Conservation (phyloP, 2,888 invertebrate genomes). For the Chydorus sphaericus region DNA sequence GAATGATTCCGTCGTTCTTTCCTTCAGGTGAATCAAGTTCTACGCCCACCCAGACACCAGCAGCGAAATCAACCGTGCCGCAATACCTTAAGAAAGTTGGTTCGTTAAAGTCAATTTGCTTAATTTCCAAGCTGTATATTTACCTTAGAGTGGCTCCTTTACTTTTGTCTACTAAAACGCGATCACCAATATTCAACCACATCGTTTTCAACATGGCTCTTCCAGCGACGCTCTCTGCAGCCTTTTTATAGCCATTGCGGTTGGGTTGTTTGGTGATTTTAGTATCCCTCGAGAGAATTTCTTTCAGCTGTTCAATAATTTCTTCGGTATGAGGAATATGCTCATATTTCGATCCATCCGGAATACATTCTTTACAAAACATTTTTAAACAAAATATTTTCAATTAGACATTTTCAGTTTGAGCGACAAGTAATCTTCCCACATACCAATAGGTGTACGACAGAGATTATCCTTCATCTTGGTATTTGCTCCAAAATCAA, state of each 20-base stretch:
- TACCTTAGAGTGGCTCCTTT: slow-evolving; percentile 20
- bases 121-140: neutral
- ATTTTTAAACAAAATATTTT: slow-evolving; percentile 13
- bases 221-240: slow-evolving; percentile 21
- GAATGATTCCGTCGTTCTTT: slow-evolving; percentile 35
- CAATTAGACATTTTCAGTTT: neutral
- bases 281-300: slow-evolving; percentile 23
- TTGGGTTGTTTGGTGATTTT: slow-evolving; percentile 5
- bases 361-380: slow-evolving; percentile 31
- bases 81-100: slow-evolving; percentile 25
- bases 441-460: slow-evolving; percentile 22
- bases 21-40: slow-evolving; percentile 35
- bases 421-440: neutral
- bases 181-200: slow-evolving; percentile 31
- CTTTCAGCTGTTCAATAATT: slow-evolving; percentile 26
- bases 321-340: slow-evolving; percentile 29
- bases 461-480: slow-evolving; percentile 20
- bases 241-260: slow-evolving; percentile 8
- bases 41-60: slow-evolving; percentile 37
- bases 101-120: neutral
- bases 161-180: slow-evolving; percentile 23
- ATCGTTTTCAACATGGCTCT: slow-evolving; percentile 29
- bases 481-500: slow-evolving; percentile 18
- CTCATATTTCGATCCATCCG: slow-evolving; percentile 27
- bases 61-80: slow-evolving; percentile 34